These are phyloP conservation scores for Pteronotus mesoamericanus DNA, from an alignment of 2,797 vertebrate species.

Conservation along the genomic window DNA sequence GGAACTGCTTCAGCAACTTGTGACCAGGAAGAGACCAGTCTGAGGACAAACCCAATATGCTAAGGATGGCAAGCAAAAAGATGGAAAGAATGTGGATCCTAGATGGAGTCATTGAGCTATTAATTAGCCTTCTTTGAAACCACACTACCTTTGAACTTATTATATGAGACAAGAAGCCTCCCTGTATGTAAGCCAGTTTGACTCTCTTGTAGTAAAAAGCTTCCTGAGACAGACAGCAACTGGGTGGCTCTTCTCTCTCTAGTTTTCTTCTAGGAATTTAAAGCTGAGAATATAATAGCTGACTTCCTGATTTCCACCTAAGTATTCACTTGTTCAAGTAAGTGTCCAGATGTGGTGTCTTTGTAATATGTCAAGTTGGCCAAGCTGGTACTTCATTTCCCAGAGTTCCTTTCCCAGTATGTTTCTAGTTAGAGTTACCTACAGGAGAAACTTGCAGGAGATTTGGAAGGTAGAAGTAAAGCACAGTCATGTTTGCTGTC, in stretches of 20 bases:
- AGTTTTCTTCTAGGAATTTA: conserved; percentile 17
- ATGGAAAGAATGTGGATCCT: neutral
- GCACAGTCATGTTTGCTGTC: neutral
- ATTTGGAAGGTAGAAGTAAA: neutral
- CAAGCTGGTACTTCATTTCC: neutral
- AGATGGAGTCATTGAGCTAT: neutral
- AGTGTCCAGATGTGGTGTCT: neutral
- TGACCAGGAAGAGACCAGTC: neutral
- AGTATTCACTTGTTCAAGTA: conserved; percentile 22
- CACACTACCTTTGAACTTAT: neutral
- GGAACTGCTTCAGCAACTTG: neutral
- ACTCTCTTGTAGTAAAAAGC: neutral
- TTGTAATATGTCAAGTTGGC: neutral
- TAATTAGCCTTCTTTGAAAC: neutral
- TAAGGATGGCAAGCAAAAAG: neutral
- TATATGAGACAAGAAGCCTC: neutral
- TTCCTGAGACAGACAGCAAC: neutral
- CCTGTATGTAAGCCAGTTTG: neutral
- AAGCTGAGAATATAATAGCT: neutral
- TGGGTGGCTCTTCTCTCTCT: neutral
- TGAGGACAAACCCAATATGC: neutral
- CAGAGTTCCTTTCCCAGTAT: neutral
- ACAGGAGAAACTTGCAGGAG: neutral
- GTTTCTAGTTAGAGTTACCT: neutral
- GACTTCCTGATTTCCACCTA: neutral